Evolutionary conservation across 2,888 invertebrate genomes (phyloP).

Genomic region (Drosophila nr. perissopoda): DNA sequence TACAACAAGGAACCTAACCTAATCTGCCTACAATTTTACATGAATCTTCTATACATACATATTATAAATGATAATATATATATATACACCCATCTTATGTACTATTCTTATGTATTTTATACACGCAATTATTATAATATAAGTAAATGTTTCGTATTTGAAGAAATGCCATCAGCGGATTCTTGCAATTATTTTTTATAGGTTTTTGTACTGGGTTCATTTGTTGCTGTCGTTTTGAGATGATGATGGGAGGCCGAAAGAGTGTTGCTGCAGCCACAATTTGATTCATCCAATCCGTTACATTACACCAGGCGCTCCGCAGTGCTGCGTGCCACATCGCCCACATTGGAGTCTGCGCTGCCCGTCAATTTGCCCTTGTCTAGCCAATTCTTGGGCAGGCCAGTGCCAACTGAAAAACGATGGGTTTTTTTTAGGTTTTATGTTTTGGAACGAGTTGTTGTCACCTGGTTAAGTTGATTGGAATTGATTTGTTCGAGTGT

Average conservation of each 20-base stretch:
- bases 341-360: slow-evolving; percentile 60
- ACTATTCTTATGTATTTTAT: slow-evolving; percentile 81
- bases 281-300: not conserved
- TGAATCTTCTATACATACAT: slow-evolving; percentile 54
- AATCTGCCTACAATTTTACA: slow-evolving; percentile 78
- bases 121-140: slow-evolving; percentile 71
- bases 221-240: slow-evolving; percentile 1
- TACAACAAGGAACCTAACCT: slow-evolving; percentile 67
- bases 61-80: slow-evolving; percentile 48
- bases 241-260: slow-evolving; percentile 7
- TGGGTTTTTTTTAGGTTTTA: slow-evolving; percentile 34
- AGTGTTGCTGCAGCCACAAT: slow-evolving; percentile 1
- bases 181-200: slow-evolving; percentile 9
- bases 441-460: slow-evolving; percentile 11
- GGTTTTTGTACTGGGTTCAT: slow-evolving; percentile 52
- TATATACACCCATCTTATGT: slow-evolving; percentile 67
- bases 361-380: slow-evolving; percentile 58
- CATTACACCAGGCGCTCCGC: slow-evolving; percentile 71
- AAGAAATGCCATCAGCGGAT: slow-evolving; percentile 33
- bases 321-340: slow-evolving; percentile 72
- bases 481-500: slow-evolving; percentile 16
- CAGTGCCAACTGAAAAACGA: slow-evolving; percentile 75
- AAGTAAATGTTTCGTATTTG: slow-evolving; percentile 77
- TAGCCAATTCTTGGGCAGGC: slow-evolving; percentile 70
- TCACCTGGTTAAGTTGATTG: not conserved